Conservation (phyloP, 2,888 invertebrate genomes). For the Sicus ferrugineus region DNA sequence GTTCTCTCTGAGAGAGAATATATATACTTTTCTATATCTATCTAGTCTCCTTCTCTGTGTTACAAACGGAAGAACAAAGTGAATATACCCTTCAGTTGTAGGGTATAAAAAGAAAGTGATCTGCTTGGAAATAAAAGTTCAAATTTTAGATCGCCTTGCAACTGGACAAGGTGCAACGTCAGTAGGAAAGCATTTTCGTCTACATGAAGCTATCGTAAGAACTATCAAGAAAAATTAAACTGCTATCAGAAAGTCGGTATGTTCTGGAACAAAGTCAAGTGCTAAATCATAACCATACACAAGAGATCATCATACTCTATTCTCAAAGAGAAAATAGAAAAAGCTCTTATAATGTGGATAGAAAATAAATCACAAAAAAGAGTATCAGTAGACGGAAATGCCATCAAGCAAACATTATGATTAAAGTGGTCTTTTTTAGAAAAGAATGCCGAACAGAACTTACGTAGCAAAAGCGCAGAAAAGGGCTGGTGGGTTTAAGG, state of each 20-base stretch:
- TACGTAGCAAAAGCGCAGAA: not conserved
- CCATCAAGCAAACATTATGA: conserved; percentile 26
- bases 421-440: not conserved
- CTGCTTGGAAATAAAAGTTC: not conserved
- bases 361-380: conserved; percentile 25
- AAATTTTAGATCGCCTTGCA: not conserved
- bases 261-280: not conserved
- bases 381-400: conserved; percentile 20
- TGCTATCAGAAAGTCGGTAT: not conserved
- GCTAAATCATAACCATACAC: not conserved
- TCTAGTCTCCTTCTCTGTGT: no score
- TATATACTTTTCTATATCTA: no score
- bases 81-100: no score
- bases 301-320: no score
- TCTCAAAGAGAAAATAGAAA: conserved; percentile 3
- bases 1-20: no score
- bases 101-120: not conserved
- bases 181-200: not conserved
- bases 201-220: not conserved
- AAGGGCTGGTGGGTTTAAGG: not conserved
- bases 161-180: not conserved
- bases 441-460: conserved; percentile 4
- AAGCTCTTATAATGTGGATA: conserved; percentile 14
- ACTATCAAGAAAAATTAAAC: conserved; percentile 6
- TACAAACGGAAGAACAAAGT: no score